Conservation (phyloP, 1,140 invertebrate species). For the Delia radicum region DNA sequence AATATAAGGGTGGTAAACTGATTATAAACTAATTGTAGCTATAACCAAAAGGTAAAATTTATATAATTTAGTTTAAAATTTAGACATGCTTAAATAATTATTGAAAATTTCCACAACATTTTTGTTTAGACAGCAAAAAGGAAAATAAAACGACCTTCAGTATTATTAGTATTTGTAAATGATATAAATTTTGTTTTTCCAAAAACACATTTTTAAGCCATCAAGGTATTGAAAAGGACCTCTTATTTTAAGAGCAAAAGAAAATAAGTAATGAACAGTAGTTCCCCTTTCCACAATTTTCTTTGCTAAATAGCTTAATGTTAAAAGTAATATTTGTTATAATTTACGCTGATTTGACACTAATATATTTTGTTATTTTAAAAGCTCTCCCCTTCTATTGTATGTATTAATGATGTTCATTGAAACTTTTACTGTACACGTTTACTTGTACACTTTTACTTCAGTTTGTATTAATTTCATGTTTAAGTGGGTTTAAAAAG, state of each 20-base stretch:
- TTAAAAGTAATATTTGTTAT: constrained; percentile 21
- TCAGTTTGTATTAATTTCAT: constrained; percentile 13
- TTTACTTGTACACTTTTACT: background rate
- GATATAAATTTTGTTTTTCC: too few relatives aligned
- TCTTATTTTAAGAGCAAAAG: too few relatives aligned
- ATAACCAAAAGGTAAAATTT: background rate
- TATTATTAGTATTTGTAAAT: too few relatives aligned
- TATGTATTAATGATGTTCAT: background rate
- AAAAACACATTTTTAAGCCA: too few relatives aligned
- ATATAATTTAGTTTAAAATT: background rate
- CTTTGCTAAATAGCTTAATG: constrained; percentile 8
- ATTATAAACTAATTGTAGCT: background rate
- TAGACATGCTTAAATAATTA: constrained; percentile 20
- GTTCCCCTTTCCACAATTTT: too few relatives aligned
- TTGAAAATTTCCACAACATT: too few relatives aligned
- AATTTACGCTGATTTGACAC: constrained; percentile 24
- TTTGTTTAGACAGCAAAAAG: too few relatives aligned
- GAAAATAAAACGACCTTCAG: background rate
- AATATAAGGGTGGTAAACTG: background rate
- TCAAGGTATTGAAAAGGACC: too few relatives aligned
- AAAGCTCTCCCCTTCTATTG: background rate
- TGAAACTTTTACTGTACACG: background rate
- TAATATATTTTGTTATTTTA: constrained; percentile 19
- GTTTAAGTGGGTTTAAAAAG: constrained; percentile 9
- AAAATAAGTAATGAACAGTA: too few relatives aligned